Evolutionary conservation across 2,888 invertebrate genomes (phyloP), one percentile per base, ranked within the genome.

Genomic region (Hedya salicella): DNA sequence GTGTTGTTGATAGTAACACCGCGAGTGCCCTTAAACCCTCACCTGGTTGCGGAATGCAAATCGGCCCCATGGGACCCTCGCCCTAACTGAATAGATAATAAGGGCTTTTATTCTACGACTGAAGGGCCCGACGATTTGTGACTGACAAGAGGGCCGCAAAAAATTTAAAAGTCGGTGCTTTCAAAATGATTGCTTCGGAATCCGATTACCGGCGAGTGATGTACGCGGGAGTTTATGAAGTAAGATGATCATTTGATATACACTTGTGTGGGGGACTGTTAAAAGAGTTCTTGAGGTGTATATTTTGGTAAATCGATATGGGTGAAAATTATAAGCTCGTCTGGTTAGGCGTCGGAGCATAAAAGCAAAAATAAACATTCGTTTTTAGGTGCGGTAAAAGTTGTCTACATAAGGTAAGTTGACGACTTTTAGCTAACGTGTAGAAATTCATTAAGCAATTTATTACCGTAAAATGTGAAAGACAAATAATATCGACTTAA

Each of bases 31-130:
- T 75, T 76, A 76, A 78, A 82, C 86, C 84, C 85, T 82, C 78
- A 85, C 83, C 85, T 85, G 85, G 83, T 85, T 85, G 82, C 82
- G 83, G 83, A 81, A 85, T 79, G 79, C 79, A 79, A 83, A 85
- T 81, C 72, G 78, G 44, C 40, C 85, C 78, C 80, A 76, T 54
- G 79, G 80, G 82, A 85, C 70, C 78, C 69, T 79, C 74, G 70
- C 72, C 75, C 76, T 78, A 81, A 82, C 79, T 75, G 68, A 72
- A 72, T 73, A 71, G 71, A 68, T 71, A 77, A 84, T 83, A 83
- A 75, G 78, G 80, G 70, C 76, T 77, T 78, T 81, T 83, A 80
- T 85, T 71, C 78, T 68, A 44, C 71, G 75, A 73, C 75, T 70
- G 71, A 69, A 71, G 65, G 71, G 70, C 74, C 75, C 73, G 73